Evolutionary conservation across 2,888 invertebrate genomes (phyloP).

Genomic region (Spialia ferax): DNA sequence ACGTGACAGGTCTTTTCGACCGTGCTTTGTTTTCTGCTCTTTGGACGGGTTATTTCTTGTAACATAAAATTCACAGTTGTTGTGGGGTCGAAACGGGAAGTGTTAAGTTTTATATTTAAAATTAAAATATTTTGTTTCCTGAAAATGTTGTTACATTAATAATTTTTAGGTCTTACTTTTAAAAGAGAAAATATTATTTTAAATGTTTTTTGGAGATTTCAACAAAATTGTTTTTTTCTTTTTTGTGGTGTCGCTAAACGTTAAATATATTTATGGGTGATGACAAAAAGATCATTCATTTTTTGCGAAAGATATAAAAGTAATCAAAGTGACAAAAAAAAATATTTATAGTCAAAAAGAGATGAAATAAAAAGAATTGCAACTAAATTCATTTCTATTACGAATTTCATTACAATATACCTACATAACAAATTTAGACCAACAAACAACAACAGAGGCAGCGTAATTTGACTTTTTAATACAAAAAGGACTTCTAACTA

Average conservation of each 20-base stretch:
- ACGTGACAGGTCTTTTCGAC: conserved; percentile 18
- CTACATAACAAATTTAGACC: not conserved
- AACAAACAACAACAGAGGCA: not conserved
- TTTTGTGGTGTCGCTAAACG: too few species aligned
- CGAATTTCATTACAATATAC: not conserved
- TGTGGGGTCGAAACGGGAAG: not conserved
- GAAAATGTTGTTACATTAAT: too few species aligned
- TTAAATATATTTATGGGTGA: too few species aligned
- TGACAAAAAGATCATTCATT: too few species aligned
- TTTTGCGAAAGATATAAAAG: too few species aligned
- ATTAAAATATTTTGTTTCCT: not conserved
- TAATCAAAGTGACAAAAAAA: too few species aligned
- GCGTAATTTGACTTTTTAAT: not conserved
- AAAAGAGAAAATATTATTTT: too few species aligned
- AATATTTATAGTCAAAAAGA: too few species aligned
- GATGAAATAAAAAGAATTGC: too few species aligned
- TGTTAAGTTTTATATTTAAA: not conserved
- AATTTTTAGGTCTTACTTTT: too few species aligned
- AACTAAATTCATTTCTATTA: not conserved
- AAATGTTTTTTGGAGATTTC: too few species aligned
- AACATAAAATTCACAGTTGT: not conserved
- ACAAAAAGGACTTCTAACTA: conserved; percentile 1
- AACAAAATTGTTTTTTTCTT: too few species aligned
- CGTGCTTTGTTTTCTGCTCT: conserved; percentile 15
- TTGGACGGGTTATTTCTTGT: conserved; percentile 13